phyloP scores from a whole-genome alignment of 2,888 invertebrate species.

The Andrena bucephala region DNA sequence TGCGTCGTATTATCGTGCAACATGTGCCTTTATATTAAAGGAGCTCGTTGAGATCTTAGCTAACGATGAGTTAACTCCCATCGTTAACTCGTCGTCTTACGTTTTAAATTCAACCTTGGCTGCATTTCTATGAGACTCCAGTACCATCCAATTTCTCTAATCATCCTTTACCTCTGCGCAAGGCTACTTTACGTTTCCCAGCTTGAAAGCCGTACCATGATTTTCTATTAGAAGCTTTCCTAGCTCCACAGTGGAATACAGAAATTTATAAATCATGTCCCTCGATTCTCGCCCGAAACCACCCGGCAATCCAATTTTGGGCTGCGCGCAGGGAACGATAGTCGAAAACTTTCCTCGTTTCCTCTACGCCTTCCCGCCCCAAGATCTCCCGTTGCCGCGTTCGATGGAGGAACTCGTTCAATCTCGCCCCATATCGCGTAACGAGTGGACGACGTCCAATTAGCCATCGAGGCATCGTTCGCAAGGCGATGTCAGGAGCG shows the following conservation, averaged over 20 bases:
- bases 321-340: neutral
- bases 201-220: no score
- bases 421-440: constrained; percentile 48
- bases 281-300: neutral
- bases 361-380: neutral
- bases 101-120: constrained; percentile 28
- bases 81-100: constrained; percentile 27
- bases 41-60: neutral
- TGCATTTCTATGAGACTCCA: constrained; percentile 2
- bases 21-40: constrained; percentile 28
- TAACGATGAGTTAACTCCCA: no score
- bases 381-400: neutral
- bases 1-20: constrained; percentile 20
- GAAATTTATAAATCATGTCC: neutral
- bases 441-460: constrained; percentile 50
- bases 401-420: constrained; percentile 18
- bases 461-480: constrained; percentile 28
- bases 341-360: neutral
- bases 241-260: no score
- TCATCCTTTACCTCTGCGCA: no score
- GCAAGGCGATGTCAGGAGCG: constrained; percentile 13
- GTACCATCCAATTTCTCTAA: no score
- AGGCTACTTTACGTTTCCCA: no score
- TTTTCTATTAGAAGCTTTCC: no score
- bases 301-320: constrained; percentile 1